Conservation (phyloP, 2,113 vertebrate species). For the Plotosus lineatus region DNA sequence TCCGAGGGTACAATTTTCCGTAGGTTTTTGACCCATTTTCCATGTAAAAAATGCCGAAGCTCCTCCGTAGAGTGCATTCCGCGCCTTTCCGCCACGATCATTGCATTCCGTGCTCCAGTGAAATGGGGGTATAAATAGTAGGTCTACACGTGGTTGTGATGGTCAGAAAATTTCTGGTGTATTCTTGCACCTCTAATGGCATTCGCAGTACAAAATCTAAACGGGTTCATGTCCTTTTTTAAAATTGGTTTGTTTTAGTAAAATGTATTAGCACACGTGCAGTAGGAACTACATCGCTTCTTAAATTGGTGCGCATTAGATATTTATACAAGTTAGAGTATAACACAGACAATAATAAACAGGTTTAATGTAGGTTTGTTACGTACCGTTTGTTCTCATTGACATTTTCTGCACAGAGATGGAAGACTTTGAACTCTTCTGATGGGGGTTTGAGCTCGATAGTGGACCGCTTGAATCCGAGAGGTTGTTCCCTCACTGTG, state of each 20-base stretch:
- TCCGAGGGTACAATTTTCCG: too few species aligned
- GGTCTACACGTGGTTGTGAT: not conserved
- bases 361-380: not conserved
- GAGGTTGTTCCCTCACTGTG: slow-evolving; percentile 77
- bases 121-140: too few species aligned
- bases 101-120: not conserved
- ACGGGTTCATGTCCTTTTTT: not conserved
- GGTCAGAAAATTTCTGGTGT: not conserved
- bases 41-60: too few species aligned
- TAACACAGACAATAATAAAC: not conserved
- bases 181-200: not conserved
- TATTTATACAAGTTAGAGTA: not conserved
- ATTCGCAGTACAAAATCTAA: not conserved
- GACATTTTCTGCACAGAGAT: slow-evolving; percentile 83
- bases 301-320: too few species aligned
- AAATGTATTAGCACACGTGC: not conserved
- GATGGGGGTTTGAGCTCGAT: slow-evolving; percentile 86
- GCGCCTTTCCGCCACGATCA: too few species aligned
- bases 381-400: slow-evolving; percentile 85
- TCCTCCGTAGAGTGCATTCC: too few species aligned
- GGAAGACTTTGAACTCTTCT: slow-evolving; percentile 89
- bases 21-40: too few species aligned
- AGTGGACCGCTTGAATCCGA: slow-evolving; percentile 80
- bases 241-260: not conserved
- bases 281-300: not conserved